Conservation (phyloP, 2,113 vertebrate genomes). For the Cromileptes altivelis region DNA sequence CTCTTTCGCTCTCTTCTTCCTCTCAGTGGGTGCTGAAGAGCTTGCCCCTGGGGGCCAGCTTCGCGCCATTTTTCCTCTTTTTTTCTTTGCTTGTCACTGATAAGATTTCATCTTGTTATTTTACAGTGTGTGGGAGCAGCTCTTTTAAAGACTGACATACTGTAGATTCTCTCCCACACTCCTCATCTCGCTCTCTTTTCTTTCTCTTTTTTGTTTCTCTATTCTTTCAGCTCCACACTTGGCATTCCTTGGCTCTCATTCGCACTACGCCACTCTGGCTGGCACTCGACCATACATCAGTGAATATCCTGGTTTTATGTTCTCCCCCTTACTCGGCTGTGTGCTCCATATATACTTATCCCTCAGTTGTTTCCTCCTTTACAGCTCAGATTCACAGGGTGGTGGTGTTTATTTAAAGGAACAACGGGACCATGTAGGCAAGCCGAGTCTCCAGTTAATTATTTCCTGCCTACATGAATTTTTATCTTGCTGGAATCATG, state of each 20-base stretch:
- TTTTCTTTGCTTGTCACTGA: conserved; percentile 70
- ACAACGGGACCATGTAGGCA: conserved; percentile 51
- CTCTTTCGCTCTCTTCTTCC: background rate
- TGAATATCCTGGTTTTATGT: conserved; percentile 85
- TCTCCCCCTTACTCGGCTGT: conserved; percentile 65
- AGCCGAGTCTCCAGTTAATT: conserved; percentile 32
- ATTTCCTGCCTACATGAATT: conserved; percentile 35
- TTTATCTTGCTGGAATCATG: conserved; percentile 6
- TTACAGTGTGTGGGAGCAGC: conserved; percentile 73
- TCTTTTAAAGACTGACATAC: conserved; percentile 69
- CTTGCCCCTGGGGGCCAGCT: conserved; percentile 16
- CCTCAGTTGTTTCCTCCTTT: conserved; percentile 68
- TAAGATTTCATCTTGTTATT: conserved; percentile 76
- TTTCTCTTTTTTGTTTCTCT: conserved; percentile 77
- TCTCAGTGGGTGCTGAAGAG: conserved; percentile 52
- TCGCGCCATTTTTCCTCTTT: conserved; percentile 49
- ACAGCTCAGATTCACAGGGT: conserved; percentile 69
- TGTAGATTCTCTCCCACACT: conserved; percentile 79
- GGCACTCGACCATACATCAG: conserved; percentile 88
- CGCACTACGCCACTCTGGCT: conserved; percentile 89
- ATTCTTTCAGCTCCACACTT: conserved; percentile 85
- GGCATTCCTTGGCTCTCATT: conserved; percentile 88
- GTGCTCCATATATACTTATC: conserved; percentile 48
- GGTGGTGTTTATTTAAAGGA: conserved; percentile 41
- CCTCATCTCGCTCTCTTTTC: conserved; percentile 82